Evolutionary conservation across 2,113 vertebrate species (phyloP).

Genomic region (Scytalopus superciliaris): DNA sequence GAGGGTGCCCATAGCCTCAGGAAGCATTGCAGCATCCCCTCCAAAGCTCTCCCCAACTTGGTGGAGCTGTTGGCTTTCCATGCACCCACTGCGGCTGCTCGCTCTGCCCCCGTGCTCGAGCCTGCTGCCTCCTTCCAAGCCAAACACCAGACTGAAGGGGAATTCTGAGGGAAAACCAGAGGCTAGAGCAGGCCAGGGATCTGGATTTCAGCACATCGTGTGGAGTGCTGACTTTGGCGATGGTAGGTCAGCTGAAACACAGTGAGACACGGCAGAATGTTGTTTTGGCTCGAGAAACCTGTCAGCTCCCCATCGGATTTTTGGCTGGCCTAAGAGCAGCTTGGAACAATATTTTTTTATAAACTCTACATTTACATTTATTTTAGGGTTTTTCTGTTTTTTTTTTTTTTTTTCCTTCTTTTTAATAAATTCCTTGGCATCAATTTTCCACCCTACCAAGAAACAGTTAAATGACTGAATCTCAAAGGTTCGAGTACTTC

Average conservation of each 20-base stretch:
- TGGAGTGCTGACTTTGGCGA: not conserved
- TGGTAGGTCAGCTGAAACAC: not conserved
- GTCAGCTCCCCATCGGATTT: not conserved
- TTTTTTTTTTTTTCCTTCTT: not conserved
- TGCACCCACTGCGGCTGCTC: accelerated
- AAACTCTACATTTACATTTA: not conserved
- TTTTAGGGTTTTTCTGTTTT: accelerated
- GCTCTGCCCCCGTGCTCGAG: accelerated
- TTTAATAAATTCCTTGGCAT: not conserved
- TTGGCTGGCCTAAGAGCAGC: not conserved
- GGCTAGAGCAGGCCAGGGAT: not conserved
- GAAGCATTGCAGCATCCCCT: not conserved
- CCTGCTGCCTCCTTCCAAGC: not conserved
- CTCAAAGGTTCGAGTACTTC: constrained; percentile 71
- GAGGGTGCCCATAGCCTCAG: accelerated
- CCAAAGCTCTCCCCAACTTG: not conserved
- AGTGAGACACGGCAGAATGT: not conserved
- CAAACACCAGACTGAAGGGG: not conserved
- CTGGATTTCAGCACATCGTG: not conserved
- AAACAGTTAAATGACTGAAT: constrained; percentile 78
- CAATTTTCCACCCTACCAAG: constrained; percentile 56
- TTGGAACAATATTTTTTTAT: not conserved
- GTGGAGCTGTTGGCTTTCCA: not conserved
- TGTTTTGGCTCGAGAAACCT: not conserved
- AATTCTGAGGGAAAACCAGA: not conserved